Conservation (phyloP, 2,797 vertebrate species). For the Arrhamphus sclerolepis region DNA sequence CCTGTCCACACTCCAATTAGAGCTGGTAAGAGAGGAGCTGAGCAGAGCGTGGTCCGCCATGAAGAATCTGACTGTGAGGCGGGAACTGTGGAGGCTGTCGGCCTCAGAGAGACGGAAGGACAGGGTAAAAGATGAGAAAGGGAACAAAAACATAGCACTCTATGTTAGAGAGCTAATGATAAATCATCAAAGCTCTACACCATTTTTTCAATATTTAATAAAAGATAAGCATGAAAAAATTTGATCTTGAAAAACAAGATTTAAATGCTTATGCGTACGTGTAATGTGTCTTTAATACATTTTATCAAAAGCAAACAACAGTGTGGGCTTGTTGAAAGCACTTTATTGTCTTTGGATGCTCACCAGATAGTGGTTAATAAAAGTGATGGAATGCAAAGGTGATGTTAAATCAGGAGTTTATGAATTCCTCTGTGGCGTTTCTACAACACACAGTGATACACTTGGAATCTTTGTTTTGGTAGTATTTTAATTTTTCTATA, state of each 20-base stretch:
- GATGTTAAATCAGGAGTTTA: not conserved
- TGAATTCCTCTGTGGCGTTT: not conserved
- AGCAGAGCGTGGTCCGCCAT: constrained; percentile 45
- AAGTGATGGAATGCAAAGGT: not conserved
- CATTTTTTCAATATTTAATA: not conserved
- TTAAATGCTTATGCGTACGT: not conserved
- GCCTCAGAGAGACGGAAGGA: constrained; percentile 1
- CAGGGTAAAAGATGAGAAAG: not conserved
- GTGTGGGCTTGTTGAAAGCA: not conserved
- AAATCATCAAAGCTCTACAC: not conserved
- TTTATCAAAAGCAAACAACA: not conserved
- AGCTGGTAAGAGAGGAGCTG: constrained; percentile 49
- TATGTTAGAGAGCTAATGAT: not conserved
- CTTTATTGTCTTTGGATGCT: not conserved
- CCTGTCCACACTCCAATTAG: constrained; percentile 77
- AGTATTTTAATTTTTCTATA: not conserved
- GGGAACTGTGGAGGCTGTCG: constrained; percentile 42
- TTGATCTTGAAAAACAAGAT: not conserved
- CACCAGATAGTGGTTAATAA: constrained; percentile 2
- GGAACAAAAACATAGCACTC: not conserved
- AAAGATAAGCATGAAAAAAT: not conserved
- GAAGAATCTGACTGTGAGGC: constrained; percentile 38
- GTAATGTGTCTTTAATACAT: not conserved
- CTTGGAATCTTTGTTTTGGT: not conserved
- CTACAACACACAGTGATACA: not conserved